Conservation (phyloP, 1,140 invertebrate genomes). For the Diprion similis region DNA sequence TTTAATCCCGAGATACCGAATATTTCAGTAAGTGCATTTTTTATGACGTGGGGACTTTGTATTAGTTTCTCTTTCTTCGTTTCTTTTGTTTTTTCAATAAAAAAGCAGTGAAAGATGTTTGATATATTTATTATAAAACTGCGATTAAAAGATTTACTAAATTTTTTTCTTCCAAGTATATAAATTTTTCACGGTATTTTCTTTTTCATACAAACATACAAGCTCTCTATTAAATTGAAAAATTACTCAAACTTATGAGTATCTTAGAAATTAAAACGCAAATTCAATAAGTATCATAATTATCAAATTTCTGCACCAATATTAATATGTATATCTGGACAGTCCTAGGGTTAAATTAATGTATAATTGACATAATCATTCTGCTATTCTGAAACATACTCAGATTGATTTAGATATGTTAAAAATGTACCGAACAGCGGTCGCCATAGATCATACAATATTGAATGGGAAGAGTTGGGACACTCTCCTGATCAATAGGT, state of each 20-base stretch:
- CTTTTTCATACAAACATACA: slow-evolving; percentile 34
- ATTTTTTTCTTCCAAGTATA: slow-evolving; percentile 31
- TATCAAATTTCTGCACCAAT: slow-evolving; percentile 33
- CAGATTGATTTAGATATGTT: slow-evolving; percentile 50
- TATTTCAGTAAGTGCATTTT: neutral
- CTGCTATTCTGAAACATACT: slow-evolving; percentile 53
- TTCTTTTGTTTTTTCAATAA: neutral
- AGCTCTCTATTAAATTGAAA: slow-evolving; percentile 34
- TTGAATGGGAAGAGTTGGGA: slow-evolving; percentile 33
- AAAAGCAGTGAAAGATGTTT: slow-evolving; percentile 35
- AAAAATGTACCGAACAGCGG: slow-evolving; percentile 46
- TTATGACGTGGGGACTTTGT: neutral
- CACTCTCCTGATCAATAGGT: slow-evolving; percentile 35
- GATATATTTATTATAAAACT: slow-evolving; percentile 44
- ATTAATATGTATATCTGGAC: slow-evolving; percentile 32
- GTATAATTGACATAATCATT: slow-evolving; percentile 53
- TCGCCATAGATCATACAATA: slow-evolving; percentile 38
- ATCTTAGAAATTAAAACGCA: slow-evolving; percentile 45
- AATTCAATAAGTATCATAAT: slow-evolving; percentile 31
- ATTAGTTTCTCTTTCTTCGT: neutral
- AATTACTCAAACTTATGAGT: slow-evolving; percentile 38
- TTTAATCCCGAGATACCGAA: too few relatives aligned
- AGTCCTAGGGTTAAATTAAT: slow-evolving; percentile 50
- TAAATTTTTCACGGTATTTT: slow-evolving; percentile 35
- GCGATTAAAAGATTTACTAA: slow-evolving; percentile 40